These are phyloP conservation scores for Drosophila setifemur DNA, from an alignment of 1,140 invertebrate species.

Conservation along the genomic window DNA sequence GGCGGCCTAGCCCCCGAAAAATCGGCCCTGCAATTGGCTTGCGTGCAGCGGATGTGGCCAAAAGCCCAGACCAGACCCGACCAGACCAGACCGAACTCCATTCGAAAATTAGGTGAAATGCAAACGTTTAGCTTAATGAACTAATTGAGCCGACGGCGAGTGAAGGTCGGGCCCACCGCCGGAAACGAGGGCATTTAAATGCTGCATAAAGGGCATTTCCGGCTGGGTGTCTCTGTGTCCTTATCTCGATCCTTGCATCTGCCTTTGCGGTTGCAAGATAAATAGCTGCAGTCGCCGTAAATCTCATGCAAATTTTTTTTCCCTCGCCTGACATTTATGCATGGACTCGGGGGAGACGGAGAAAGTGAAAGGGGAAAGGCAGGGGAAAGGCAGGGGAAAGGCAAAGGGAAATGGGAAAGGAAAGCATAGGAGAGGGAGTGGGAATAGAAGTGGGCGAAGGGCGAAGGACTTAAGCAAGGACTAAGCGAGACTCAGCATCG, in stretches of 20 bases:
- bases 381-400: too few species aligned
- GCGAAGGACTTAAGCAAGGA: conserved; percentile 4
- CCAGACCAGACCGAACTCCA: conserved; percentile 27
- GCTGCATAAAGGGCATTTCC: conserved; percentile 70
- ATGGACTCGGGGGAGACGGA: not conserved
- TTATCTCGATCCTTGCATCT: conserved; percentile 34
- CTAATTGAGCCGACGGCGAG: conserved; percentile 68
- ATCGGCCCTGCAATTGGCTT: conserved; percentile 5
- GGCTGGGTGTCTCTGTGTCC: conserved; percentile 1
- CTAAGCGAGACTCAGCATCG: conserved; percentile 14
- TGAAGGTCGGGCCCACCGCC: conserved; percentile 65
- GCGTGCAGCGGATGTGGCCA: conserved; percentile 64
- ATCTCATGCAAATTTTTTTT: conserved; percentile 60
- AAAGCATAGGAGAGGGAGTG: not conserved
- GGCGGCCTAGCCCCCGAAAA: not conserved
- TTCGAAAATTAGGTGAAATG: conserved; percentile 78
- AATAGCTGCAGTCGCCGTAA: conserved; percentile 58
- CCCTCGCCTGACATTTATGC: conserved; percentile 60
- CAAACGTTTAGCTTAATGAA: conserved; percentile 80
- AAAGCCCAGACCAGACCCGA: not conserved
- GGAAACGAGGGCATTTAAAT: conserved; percentile 74
- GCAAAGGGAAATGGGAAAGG: not conserved
- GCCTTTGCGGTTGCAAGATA: conserved; percentile 49
- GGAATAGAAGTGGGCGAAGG: not conserved
- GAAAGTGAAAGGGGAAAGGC: not conserved